Conservation (phyloP, 2,113 vertebrate species). For the Boleophthalmus pectinirostris region DNA sequence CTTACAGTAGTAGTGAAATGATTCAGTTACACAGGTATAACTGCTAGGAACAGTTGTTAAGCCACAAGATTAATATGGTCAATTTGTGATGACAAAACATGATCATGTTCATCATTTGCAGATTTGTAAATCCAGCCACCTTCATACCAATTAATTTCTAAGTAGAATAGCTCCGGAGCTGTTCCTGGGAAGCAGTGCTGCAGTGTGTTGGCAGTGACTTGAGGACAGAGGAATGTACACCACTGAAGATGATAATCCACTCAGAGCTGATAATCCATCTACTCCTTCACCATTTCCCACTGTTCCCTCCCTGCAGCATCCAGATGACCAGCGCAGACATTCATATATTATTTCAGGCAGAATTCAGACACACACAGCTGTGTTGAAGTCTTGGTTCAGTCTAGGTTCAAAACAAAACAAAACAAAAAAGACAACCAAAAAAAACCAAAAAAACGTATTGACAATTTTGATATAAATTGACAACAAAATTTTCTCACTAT, state of each 20-base stretch:
- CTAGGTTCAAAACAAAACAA: conserved; percentile 4
- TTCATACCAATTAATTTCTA: background rate
- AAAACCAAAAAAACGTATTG: background rate
- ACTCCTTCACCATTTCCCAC: conserved; percentile 63
- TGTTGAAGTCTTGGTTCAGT: conserved; percentile 36
- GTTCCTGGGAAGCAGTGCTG: conserved; percentile 30
- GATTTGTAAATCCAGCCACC: background rate
- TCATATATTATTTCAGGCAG: conserved; percentile 53
- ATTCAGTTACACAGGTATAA: too few species aligned
- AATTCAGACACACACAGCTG: conserved; percentile 64
- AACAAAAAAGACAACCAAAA: too few species aligned
- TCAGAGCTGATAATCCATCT: conserved; percentile 71
- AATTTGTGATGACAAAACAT: background rate
- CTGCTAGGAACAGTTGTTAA: background rate
- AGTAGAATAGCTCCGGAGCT: background rate
- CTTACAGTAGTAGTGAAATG: too few species aligned
- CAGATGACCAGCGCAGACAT: conserved; percentile 63
- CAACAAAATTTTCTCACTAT: too few species aligned
- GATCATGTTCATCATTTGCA: background rate
- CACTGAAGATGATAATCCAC: conserved; percentile 74
- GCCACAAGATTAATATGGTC: background rate
- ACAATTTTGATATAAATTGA: background rate
- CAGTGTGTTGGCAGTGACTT: conserved; percentile 21
- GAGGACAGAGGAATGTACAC: conserved; percentile 65
- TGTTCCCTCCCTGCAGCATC: conserved; percentile 59